Evolutionary conservation across 2,797 vertebrate genomes (phyloP), one percentile per base, ranked within the genome.

Genomic region (Gymnoscopelus microlampas): DNA sequence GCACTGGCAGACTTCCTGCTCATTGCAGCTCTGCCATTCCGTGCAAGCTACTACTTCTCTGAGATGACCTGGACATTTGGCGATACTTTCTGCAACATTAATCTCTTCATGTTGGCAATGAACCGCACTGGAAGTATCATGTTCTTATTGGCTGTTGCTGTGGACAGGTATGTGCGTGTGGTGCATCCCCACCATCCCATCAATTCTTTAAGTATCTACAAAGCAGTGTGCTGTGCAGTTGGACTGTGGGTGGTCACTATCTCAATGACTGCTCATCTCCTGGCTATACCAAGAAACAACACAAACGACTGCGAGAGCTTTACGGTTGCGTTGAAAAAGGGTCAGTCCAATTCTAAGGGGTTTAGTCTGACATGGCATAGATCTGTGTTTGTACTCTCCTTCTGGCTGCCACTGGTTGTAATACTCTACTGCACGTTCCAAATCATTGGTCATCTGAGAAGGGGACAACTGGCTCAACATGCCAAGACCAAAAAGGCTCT

Each of bases 401-500:
- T 94, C 71, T 91, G 88, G 29, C 0, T 93, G 12, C 83, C 93
- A 53, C 81, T 93, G 13, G 23, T 58, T 1, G 68, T 92, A 63
- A 92, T 95, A 61, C 70, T 94, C 5, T 94, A 90, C 56, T 94
- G 84, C 81, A 91, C 92, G 3, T 58, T 79, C 60, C 71, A 32
- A 44, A 44, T 44, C 7, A 44, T 44, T 44, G 39, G 7, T 44
- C 39, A 44, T 9, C 39, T 44, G 39, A 87, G 84, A 66, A 67
- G 63, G 50, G 70, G 93, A n/a, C 89, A 87, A 66, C 59, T 92
- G 87, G 75, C 84, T 64, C 83, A 82, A 14, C 79, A 93, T 7
- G 71, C 71, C 0, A 80, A 83, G 68, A 87, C 89, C 66, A 83
- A 79, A 81, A 89, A 66, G 56, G 85, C 93, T 9, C 85, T 67